A percentile compares a stretch with the other conserved stretches of the same genome.
Conservation (phyloP, 2,113 vertebrate genomes). For the Lepisosteus osseus region DNA sequence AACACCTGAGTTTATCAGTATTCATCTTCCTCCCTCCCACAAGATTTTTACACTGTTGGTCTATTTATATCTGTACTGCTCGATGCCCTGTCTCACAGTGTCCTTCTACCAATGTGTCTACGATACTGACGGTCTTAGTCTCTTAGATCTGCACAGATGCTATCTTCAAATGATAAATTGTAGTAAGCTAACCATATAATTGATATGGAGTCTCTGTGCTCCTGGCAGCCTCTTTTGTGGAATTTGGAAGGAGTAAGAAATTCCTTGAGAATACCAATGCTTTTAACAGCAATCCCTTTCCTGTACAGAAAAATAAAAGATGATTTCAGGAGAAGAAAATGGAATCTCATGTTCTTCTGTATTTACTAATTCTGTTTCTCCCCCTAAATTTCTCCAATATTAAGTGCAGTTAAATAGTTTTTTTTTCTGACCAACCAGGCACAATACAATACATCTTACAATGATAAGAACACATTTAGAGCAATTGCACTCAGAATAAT, state of each 20-base stretch:
- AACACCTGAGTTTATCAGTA: slow-evolving; percentile 27
- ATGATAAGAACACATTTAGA: slow-evolving; percentile 25
- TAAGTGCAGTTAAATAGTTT: slow-evolving; percentile 57
- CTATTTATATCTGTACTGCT: slow-evolving; percentile 44
- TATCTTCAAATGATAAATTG: slow-evolving; percentile 74
- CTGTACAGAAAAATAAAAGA: slow-evolving; percentile 34
- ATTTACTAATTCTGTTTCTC: no score
- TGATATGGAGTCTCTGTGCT: slow-evolving; percentile 68
- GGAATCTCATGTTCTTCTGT: slow-evolving; percentile 46
- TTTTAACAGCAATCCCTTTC: slow-evolving; percentile 34
- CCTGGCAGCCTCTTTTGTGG: slow-evolving; percentile 65
- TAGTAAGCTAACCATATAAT: slow-evolving; percentile 64
- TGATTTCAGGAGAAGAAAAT: slow-evolving; percentile 45
- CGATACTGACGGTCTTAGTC: slow-evolving; percentile 48
- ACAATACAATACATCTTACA: background rate
- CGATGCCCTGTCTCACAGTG: slow-evolving; percentile 26
- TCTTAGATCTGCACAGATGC: slow-evolving; percentile 64
- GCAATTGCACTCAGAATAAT: slow-evolving; percentile 26
- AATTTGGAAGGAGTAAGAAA: slow-evolving; percentile 67
- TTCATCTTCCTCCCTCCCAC: slow-evolving; percentile 9
- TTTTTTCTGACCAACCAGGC: slow-evolving; percentile 1
- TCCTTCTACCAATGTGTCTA: slow-evolving; percentile 43
- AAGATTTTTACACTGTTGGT: slow-evolving; percentile 20
- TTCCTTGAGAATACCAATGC: slow-evolving; percentile 52
- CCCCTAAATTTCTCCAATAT: slow-evolving; percentile 46